These are phyloP conservation scores for Caenorhabditis sp. DNA, from an alignment of 2,888 invertebrate genomes.

Conservation along the genomic window DNA sequence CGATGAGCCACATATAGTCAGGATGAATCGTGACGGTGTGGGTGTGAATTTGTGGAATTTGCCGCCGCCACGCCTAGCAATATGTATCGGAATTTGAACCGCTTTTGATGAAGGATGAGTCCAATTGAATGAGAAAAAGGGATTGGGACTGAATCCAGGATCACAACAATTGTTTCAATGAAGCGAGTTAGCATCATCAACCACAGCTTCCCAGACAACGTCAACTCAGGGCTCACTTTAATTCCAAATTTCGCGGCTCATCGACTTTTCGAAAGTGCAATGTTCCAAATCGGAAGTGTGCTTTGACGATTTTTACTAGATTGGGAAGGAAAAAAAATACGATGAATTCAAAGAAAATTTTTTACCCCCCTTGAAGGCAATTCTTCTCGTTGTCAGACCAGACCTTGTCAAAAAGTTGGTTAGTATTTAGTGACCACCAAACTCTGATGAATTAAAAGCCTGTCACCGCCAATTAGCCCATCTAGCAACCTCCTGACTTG, in stretches of 20 bases:
- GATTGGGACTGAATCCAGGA: too few species aligned
- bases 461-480: constrained; percentile 33
- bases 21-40: constrained; percentile 9
- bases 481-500: background rate
- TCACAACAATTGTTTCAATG: too few species aligned
- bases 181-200: too few species aligned
- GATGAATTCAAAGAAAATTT: too few species aligned
- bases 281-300: constrained; percentile 9
- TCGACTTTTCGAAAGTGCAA: background rate
- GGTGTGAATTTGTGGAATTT: background rate
- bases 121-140: background rate
- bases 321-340: too few species aligned
- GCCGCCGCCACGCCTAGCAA: background rate
- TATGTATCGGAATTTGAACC: background rate
- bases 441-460: constrained; percentile 37
- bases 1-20: constrained; percentile 24
- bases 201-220: background rate
- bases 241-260: constrained; percentile 9
- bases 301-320: background rate
- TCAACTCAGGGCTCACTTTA: background rate
- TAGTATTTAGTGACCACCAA: background rate
- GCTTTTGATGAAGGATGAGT: background rate
- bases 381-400: too few species aligned
- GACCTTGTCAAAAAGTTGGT: background rate
- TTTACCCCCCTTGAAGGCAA: too few species aligned